Conservation (phyloP, 2,888 invertebrate species). For the Drosophila prolongata region DNA sequence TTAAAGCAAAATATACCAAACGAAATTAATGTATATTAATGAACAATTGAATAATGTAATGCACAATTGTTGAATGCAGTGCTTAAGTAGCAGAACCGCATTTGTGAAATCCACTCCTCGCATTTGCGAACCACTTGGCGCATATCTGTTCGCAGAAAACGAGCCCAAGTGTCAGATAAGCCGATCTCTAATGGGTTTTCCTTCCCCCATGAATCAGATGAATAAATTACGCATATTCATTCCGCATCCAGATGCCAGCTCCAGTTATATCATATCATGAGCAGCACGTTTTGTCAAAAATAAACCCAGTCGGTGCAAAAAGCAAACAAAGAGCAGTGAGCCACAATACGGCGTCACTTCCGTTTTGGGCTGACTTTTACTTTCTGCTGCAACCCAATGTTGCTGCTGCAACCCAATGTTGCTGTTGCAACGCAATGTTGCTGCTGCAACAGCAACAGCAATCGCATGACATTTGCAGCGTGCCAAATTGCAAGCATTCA, state of each 20-base stretch:
- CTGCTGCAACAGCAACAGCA: slow-evolving; percentile 43
- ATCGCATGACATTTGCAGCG: slow-evolving; percentile 70
- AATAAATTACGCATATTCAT: slow-evolving; percentile 33
- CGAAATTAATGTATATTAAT: too few species aligned
- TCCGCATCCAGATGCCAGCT: slow-evolving; percentile 34
- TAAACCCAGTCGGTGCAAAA: slow-evolving; percentile 35
- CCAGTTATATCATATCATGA: slow-evolving; percentile 49
- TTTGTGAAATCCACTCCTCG: neutral
- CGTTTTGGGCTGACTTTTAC: slow-evolving; percentile 69
- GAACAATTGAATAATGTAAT: too few species aligned
- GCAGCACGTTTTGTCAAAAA: slow-evolving; percentile 44
- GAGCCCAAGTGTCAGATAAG: slow-evolving; percentile 40
- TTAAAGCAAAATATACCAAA: too few species aligned
- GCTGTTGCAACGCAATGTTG: slow-evolving; percentile 50
- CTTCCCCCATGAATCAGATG: slow-evolving; percentile 56
- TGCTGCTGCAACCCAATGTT: slow-evolving; percentile 40
- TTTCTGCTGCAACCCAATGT: slow-evolving; percentile 62
- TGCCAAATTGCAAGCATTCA: slow-evolving; percentile 65
- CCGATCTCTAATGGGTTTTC: slow-evolving; percentile 58
- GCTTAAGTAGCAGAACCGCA: slow-evolving; percentile 1
- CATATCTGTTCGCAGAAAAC: slow-evolving; percentile 13
- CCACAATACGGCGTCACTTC: slow-evolving; percentile 48
- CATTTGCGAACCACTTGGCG: slow-evolving; percentile 18
- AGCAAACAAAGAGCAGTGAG: slow-evolving; percentile 30
- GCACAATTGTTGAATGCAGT: neutral